phyloP scores from a whole-genome alignment of 2,113 vertebrate species.

The Thunnus thynnus region DNA sequence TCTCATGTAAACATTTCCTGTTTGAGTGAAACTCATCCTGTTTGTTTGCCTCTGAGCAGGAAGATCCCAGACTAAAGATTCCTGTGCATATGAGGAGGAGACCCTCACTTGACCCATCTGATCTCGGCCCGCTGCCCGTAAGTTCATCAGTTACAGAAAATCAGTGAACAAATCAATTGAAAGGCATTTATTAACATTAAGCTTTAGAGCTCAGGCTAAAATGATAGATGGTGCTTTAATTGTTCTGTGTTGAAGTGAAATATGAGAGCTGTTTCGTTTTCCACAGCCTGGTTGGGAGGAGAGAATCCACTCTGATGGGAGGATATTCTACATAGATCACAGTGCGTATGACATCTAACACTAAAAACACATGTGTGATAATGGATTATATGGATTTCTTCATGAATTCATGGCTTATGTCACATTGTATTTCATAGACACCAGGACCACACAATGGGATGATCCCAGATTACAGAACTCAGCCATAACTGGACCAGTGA shows the following conservation, averaged over 20 bases:
- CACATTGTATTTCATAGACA: conserved; percentile 84
- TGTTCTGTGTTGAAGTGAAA: not conserved
- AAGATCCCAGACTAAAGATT: conserved; percentile 93
- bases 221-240: not conserved
- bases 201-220: not conserved
- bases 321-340: conserved; percentile 98
- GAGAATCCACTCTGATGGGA: conserved; percentile 93
- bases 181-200: conserved; percentile 1
- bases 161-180: not conserved
- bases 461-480: conserved; percentile 95
- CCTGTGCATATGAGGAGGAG: conserved; percentile 87
- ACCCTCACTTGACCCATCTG: conserved; percentile 88
- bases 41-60: conserved; percentile 84
- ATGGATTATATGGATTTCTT: not conserved
- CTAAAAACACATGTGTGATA: not conserved
- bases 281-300: conserved; percentile 97
- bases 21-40: conserved; percentile 56
- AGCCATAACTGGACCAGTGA: conserved; percentile 96
- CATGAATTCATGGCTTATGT: not conserved
- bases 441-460: conserved; percentile 96
- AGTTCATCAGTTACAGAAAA: conserved; percentile 60
- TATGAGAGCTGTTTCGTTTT: conserved; percentile 34
- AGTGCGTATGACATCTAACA: conserved; percentile 84
- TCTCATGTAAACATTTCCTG: conserved; percentile 36
- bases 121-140: conserved; percentile 94